phyloP scores from a whole-genome alignment of 2,797 vertebrate species.

The Sternarchorhynchus goeldii region DNA sequence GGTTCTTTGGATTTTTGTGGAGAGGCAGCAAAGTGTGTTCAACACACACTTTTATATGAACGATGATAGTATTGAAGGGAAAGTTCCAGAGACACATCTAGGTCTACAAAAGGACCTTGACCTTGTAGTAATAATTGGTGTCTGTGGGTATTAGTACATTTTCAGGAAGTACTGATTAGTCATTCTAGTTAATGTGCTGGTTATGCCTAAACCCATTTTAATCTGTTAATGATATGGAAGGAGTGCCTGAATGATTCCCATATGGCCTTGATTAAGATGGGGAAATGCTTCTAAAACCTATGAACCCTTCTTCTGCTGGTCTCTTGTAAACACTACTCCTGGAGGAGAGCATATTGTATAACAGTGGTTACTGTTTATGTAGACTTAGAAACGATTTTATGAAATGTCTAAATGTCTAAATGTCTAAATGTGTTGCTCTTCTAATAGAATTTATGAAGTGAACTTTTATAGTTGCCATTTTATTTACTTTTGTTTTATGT shows the following conservation, averaged over 20 bases:
- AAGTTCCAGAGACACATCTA: background rate
- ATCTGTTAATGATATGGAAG: constrained; percentile 36
- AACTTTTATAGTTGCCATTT: background rate
- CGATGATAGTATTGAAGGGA: background rate
- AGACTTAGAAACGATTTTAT: background rate
- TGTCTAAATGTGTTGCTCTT: background rate
- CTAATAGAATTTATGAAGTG: background rate
- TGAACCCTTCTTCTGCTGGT: background rate
- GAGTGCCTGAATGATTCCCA: constrained; percentile 41
- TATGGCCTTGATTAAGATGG: background rate
- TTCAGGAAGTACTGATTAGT: background rate
- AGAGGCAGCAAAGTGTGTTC: background rate
- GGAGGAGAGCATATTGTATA: background rate
- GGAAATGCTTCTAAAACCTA: background rate
- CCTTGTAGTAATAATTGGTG: background rate
- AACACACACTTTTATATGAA: background rate
- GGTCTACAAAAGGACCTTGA: background rate
- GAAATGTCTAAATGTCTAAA: constrained; percentile 3
- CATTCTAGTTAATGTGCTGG: constrained; percentile 7
- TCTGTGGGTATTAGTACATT: constrained; percentile 6
- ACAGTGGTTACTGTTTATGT: background rate
- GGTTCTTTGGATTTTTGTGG: background rate
- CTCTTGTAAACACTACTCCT: background rate
- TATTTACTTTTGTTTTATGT: background rate
- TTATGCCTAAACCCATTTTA: constrained; percentile 28